These are phyloP conservation scores for Sebastes steindachneri DNA, from an alignment of 2,797 vertebrate species.

Conservation along the genomic window DNA sequence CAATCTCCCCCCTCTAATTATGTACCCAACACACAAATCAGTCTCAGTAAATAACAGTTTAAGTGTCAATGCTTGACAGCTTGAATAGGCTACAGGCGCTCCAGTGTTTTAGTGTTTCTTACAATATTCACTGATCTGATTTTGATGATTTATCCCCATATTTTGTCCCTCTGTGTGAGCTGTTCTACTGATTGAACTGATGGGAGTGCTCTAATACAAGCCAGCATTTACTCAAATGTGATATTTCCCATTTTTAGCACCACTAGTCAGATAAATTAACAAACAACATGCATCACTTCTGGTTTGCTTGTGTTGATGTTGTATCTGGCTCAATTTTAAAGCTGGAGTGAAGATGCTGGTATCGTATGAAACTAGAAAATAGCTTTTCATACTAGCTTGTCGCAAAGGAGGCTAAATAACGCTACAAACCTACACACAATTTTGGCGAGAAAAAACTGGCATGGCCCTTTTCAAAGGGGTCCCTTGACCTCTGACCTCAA, in stretches of 20 bases:
- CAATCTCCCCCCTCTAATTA: neutral
- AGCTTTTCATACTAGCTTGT: too few relatives aligned
- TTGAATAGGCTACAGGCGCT: neutral
- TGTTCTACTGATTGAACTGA: neutral
- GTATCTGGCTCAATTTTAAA: too few relatives aligned
- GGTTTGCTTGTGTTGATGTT: neutral
- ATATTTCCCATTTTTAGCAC: neutral
- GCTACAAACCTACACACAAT: rapidly evolving
- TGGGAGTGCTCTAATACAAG: neutral
- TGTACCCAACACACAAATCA: neutral
- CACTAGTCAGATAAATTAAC: neutral
- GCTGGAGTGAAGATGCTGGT: too few relatives aligned
- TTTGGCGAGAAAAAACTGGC: too few relatives aligned
- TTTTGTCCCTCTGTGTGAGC: neutral
- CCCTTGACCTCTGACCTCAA: too few relatives aligned
- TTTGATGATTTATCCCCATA: neutral
- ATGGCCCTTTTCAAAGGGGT: too few relatives aligned
- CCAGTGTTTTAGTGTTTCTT: neutral
- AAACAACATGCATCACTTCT: neutral
- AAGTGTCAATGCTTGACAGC: neutral
- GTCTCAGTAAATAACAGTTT: neutral
- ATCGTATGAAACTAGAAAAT: too few relatives aligned
- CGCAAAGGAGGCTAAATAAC: too few relatives aligned
- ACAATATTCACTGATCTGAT: neutral
- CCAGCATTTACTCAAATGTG: neutral